phyloP scores from a whole-genome alignment of 2,888 invertebrate species.

The Apamea sordens region DNA sequence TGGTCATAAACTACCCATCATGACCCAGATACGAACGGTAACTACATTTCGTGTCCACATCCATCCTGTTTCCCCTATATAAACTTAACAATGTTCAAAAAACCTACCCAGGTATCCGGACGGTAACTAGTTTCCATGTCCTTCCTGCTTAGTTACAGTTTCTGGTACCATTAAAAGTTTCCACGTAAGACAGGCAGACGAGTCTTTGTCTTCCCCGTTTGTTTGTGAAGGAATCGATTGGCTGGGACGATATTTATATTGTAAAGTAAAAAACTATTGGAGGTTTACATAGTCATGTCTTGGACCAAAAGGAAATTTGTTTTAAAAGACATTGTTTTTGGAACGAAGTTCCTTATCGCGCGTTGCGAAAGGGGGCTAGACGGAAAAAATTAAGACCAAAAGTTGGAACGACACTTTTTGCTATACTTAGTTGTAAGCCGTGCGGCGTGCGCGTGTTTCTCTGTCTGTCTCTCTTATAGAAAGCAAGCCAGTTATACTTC shows the following conservation, averaged over 20 bases:
- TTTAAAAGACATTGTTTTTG: too few species aligned
- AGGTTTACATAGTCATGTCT: background rate
- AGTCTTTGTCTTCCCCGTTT: constrained; percentile 27
- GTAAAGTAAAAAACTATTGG: background rate
- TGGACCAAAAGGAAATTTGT: background rate
- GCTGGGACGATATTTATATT: background rate
- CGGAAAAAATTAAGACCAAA: too few species aligned
- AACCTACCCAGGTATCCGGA: background rate
- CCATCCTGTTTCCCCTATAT: too few species aligned
- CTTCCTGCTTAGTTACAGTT: constrained; percentile 74
- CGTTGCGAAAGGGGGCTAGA: too few species aligned
- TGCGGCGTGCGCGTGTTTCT: too few species aligned
- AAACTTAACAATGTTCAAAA: background rate
- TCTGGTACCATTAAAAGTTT: constrained; percentile 72
- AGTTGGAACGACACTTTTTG: too few species aligned
- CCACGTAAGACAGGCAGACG: constrained; percentile 7
- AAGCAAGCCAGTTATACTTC: too few species aligned
- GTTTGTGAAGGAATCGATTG: constrained; percentile 29
- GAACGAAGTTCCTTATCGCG: too few species aligned
- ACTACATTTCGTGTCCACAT: too few species aligned
- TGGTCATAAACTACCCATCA: background rate
- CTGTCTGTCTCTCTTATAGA: too few species aligned
- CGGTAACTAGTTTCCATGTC: constrained; percentile 19
- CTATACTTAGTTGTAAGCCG: too few species aligned
- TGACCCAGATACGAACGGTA: background rate